phyloP scores from a whole-genome alignment of 2,797 vertebrate genomes.

The Liasis olivaceus region DNA sequence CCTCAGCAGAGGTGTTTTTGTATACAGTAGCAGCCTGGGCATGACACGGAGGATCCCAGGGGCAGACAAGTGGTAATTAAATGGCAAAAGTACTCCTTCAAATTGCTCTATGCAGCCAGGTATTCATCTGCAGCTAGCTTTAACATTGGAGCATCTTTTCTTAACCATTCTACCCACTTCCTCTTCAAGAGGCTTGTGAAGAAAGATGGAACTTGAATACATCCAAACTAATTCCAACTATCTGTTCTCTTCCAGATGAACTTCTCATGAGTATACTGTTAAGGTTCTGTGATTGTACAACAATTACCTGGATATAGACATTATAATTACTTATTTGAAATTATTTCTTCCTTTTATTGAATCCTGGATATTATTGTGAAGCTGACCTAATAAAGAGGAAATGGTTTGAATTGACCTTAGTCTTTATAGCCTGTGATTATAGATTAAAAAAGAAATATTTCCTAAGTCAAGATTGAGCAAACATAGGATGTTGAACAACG shows the following conservation, averaged over 20 bases:
- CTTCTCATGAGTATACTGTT: slow-evolving; percentile 52
- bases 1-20: neutral
- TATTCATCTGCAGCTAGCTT: neutral
- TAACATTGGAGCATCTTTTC: neutral
- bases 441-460: neutral
- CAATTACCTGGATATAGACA: slow-evolving; percentile 66
- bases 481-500: neutral
- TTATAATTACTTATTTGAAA: slow-evolving; percentile 68
- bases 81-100: neutral
- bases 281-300: slow-evolving; percentile 65
- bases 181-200: neutral
- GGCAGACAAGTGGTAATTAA: neutral
- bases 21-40: neutral
- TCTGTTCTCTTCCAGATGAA: slow-evolving; percentile 61
- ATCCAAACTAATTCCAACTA: neutral
- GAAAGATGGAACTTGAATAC: neutral
- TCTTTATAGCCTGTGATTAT: slow-evolving; percentile 18
- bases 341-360: slow-evolving; percentile 72
- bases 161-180: neutral
- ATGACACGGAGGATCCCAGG: neutral
- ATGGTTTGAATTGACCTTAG: slow-evolving; percentile 64
- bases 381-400: slow-evolving; percentile 77
- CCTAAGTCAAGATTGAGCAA: neutral
- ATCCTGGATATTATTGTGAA: slow-evolving; percentile 59
- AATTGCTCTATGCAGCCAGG: too few species aligned